Base-by-base conservation (phyloP, 2,113 vertebrate genomes). In the Thalassoma bifasciatum region DNA sequence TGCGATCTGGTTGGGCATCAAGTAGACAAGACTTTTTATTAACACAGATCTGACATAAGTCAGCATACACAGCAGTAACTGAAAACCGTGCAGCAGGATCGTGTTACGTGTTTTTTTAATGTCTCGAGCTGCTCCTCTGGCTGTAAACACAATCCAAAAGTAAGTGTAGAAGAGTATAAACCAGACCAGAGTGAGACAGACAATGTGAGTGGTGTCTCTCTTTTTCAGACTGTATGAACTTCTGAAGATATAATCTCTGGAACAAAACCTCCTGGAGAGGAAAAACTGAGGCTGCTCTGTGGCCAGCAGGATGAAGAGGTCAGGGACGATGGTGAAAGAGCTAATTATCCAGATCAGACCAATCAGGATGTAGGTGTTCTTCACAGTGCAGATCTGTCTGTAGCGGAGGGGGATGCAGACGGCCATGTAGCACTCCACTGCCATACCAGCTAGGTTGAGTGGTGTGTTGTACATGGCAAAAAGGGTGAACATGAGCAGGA, bases 1-100 rank as follows among this genome's bases (percentile, higher is more conserved):
- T 4, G 2, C 2, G 16, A n/a, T 1, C 1, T 4, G 10, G 16
- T 10, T 19, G 0, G 88, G 88, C 13, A 89, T 76, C 1, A 89
- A 16, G 16, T 22, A 46, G 0, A 52, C 0, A 2, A 89, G 42
- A 8, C 44, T n/a, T 8, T 40, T 30, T 8, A 81, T 52, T 8
- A 91, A 24, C 26, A 83, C 34, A 6, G 79, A 65, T 2, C 49
- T 60, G 3, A 89, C 49, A 2, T 90, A 94, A 2, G 44, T 84
- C 1, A 91, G 63, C 90, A 93, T 93, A 40, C 87, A 91, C 17
- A 94, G 38, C 5, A 91, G 19, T 44, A 93, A 52, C 86, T 94
- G 92, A 1, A 88, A 84, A 0, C 78, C 88, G 1, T 94, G 92
- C 0, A 91, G 88, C 8, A 93, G 59, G 10, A 93, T 85, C 0